Conservation (phyloP, 2,888 invertebrate species). For the Aporophyla nigra region DNA sequence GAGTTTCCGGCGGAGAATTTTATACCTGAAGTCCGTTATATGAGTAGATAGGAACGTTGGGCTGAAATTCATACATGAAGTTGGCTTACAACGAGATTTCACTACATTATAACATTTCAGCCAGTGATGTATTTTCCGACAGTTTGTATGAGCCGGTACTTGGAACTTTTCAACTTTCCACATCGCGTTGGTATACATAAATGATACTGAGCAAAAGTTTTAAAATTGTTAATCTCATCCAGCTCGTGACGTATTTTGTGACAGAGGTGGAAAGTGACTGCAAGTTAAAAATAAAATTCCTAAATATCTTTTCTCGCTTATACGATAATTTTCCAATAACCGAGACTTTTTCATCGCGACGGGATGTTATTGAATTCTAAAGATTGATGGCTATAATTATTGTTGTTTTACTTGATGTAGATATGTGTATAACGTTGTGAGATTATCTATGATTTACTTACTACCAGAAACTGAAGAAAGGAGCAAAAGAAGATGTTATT, state of each 20-base stretch:
- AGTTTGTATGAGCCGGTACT: conserved; percentile 37
- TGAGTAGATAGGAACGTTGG: conserved; percentile 14
- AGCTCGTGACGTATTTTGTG: conserved; percentile 30
- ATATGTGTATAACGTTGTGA: neutral
- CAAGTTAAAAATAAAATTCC: conserved; percentile 4
- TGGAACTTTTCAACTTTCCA: conserved; percentile 43
- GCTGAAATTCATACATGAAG: conserved; percentile 25
- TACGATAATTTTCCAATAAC: conserved; percentile 31
- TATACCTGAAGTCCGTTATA: conserved; percentile 24
- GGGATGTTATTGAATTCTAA: conserved; percentile 45
- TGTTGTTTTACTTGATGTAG: neutral
- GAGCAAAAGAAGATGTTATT: neutral
- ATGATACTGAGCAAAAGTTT: conserved; percentile 50
- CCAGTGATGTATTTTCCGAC: conserved; percentile 31
- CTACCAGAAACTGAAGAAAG: neutral
- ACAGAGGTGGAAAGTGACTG: neutral
- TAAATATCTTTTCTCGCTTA: too few species aligned
- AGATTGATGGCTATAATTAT: conserved; percentile 36
- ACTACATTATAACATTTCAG: conserved; percentile 38
- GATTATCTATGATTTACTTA: neutral
- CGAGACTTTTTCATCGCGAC: conserved; percentile 32
- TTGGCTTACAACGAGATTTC: conserved; percentile 26
- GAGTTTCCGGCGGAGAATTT: conserved; percentile 57
- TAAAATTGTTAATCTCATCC: conserved; percentile 49
- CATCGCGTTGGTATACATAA: conserved; percentile 20